Evolutionary conservation across 1,140 invertebrate species (phyloP).

Genomic region (Colletes gigas): DNA sequence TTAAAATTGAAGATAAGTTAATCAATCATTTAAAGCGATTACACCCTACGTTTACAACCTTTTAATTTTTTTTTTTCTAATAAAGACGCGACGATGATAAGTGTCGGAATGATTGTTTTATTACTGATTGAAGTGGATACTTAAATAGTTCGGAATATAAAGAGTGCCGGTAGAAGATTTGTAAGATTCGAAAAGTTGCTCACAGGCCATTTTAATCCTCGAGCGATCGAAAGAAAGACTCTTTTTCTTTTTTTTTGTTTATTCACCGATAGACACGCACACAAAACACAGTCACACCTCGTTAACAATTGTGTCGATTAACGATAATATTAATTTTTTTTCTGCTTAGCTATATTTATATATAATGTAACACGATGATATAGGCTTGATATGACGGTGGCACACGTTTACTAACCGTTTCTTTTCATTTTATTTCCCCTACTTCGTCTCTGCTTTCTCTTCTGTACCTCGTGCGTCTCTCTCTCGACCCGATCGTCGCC

Average conservation of each 20-base stretch:
- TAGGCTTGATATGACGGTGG: conserved; percentile 81
- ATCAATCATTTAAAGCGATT: conserved; percentile 42
- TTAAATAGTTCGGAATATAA: conserved; percentile 24
- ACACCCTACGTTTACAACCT: conserved; percentile 41
- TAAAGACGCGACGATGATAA: conserved; percentile 42
- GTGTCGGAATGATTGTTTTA: conserved; percentile 37
- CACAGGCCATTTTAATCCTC: conserved; percentile 32
- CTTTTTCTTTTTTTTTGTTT: neutral
- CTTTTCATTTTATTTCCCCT: conserved; percentile 34
- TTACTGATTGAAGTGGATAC: conserved; percentile 37
- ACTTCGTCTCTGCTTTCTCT: conserved; percentile 26
- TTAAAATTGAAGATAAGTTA: conserved; percentile 39
- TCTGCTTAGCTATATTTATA: conserved; percentile 66
- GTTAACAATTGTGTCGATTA: conserved; percentile 77
- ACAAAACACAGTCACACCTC: conserved; percentile 62
- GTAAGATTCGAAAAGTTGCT: conserved; percentile 22
- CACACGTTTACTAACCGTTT: conserved; percentile 67
- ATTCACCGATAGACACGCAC: conserved; percentile 30
- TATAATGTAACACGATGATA: conserved; percentile 80
- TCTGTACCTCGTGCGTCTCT: conserved; percentile 5
- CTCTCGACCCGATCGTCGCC: neutral
- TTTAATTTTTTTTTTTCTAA: conserved; percentile 8
- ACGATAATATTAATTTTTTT: conserved; percentile 75
- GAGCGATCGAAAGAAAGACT: conserved; percentile 53
- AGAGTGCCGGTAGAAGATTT: conserved; percentile 28